These are phyloP conservation scores for Leucoma salicis DNA, from an alignment of 2,888 invertebrate species.

Conservation along the genomic window DNA sequence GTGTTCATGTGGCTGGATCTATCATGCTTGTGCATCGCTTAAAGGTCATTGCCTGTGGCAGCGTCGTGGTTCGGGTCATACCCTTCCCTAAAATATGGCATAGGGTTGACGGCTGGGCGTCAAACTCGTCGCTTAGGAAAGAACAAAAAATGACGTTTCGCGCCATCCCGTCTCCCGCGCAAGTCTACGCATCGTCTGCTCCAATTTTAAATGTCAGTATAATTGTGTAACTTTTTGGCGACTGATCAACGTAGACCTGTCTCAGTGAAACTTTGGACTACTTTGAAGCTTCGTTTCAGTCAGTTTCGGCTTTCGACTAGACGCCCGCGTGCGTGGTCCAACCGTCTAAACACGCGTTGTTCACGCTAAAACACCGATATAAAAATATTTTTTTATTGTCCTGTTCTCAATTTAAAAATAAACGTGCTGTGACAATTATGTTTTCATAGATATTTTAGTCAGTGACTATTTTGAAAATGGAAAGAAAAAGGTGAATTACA, in stretches of 20 bases:
- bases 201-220: constrained; percentile 82
- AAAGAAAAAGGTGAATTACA: constrained; percentile 73
- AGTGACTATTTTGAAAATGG: constrained; percentile 50
- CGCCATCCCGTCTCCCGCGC: constrained; percentile 41
- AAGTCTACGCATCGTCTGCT: constrained; percentile 61
- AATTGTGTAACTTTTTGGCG: constrained; percentile 78
- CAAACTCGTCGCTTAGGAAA: background rate
- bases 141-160: constrained; percentile 16
- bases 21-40: no score
- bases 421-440: constrained; percentile 42
- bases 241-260: constrained; percentile 64
- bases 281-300: constrained; percentile 42
- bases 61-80: no score
- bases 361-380: constrained; percentile 18
- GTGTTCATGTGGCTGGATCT: no score
- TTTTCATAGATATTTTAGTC: constrained; percentile 25
- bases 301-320: constrained; percentile 14
- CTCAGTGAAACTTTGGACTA: constrained; percentile 53
- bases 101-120: no score
- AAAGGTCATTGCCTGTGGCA: no score
- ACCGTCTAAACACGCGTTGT: constrained; percentile 26
- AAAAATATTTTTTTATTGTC: constrained; percentile 21
- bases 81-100: no score
- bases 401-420: constrained; percentile 35
- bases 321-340: constrained; percentile 24